phyloP scores from a whole-genome alignment of 1,140 invertebrate species.

The Drosophila nannoptera region DNA sequence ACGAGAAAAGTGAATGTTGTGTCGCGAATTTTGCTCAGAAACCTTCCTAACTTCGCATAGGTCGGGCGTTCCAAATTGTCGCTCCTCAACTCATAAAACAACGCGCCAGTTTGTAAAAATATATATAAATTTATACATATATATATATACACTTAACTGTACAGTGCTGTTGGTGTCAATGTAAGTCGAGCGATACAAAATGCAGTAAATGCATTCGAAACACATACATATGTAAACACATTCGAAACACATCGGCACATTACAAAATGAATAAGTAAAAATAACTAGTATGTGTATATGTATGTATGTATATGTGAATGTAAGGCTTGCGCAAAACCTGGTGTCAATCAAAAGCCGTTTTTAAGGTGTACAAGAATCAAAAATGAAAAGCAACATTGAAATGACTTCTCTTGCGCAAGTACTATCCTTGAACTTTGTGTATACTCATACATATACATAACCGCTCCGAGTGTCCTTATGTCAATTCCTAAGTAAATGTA shows the following conservation, averaged over 20 bases:
- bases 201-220: conserved; percentile 14
- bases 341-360: conserved; percentile 12
- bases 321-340: conserved; percentile 9
- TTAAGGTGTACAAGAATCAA: conserved; percentile 13
- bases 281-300: neutral
- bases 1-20: conserved; percentile 78
- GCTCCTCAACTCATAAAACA: conserved; percentile 44
- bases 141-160: conserved; percentile 36
- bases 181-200: conserved; percentile 40
- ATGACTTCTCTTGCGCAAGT: conserved; percentile 23
- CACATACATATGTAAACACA: neutral
- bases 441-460: conserved; percentile 16
- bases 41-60: conserved; percentile 72
- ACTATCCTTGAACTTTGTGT: conserved; percentile 30
- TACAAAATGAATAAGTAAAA: neutral
- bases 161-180: conserved; percentile 31
- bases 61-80: conserved; percentile 64
- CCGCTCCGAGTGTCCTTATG: neutral
- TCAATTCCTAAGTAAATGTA: conserved; percentile 38
- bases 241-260: neutral
- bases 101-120: conserved; percentile 36
- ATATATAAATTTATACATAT: neutral
- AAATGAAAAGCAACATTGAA: conserved; percentile 36
- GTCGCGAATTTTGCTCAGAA: conserved; percentile 69
- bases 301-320: neutral